Evolutionary conservation across 2,797 vertebrate species (phyloP).

Genomic region (Clarias platycephalus): DNA sequence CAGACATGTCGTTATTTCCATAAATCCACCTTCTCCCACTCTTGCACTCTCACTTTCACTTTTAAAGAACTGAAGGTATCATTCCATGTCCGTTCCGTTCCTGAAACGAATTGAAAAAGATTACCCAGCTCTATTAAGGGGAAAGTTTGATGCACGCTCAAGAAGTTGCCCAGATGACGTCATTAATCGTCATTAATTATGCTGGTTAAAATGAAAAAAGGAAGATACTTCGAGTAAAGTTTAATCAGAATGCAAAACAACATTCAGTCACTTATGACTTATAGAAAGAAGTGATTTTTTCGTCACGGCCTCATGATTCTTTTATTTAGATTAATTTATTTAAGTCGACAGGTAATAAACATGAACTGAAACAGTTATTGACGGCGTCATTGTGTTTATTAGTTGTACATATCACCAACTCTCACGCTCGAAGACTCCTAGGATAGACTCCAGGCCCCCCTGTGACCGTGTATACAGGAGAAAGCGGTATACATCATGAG

Average conservation of each 20-base stretch:
- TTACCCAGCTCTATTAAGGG: background rate
- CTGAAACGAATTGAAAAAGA: background rate
- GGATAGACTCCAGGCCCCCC: too few species aligned
- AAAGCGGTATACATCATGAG: too few species aligned
- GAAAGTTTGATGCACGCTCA: background rate
- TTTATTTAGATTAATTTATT: background rate
- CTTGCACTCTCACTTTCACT: constrained; percentile 36
- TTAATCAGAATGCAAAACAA: too few species aligned
- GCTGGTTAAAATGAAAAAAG: background rate
- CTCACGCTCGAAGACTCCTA: too few species aligned
- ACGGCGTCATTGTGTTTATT: background rate
- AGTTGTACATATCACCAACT: too few species aligned
- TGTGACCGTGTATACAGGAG: too few species aligned
- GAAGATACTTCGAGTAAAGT: background rate
- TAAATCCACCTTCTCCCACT: background rate
- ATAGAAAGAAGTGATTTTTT: background rate
- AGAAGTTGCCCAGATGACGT: background rate
- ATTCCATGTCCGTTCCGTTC: too few species aligned
- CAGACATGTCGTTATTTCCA: background rate
- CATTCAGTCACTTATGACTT: background rate
- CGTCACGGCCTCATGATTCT: too few species aligned
- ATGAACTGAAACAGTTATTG: background rate
- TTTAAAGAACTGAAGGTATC: constrained; percentile 10
- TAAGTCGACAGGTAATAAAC: background rate
- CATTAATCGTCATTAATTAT: background rate